Base-by-base conservation (phyloP, 1,140 invertebrate species). In the Bacillus rossius region DNA sequence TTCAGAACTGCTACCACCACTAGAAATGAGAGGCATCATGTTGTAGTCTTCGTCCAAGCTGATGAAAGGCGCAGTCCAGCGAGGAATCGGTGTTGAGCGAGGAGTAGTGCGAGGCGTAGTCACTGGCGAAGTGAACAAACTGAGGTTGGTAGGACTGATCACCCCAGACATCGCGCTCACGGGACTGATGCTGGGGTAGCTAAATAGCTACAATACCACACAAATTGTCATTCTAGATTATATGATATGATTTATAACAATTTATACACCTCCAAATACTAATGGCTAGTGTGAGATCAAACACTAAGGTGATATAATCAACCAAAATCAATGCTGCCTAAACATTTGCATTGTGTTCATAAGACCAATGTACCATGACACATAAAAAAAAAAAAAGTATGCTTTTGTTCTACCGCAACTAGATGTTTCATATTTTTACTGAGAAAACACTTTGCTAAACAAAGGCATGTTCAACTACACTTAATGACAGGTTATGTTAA, bases 21-120 rank as follows among this genome's bases (percentile, higher is more conserved):
- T 73, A 64, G 84, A 74, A 57, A 83, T 78, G 64, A 91, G 80
- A 66, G 89, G 86, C 42, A 88, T 85, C 84, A 95, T 93, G 67
- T 87, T 90, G 75, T 96, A 96, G 74, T 97, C 94, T 69, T 96
- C 94, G 69, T 96, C 94, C 56, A 95, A 73, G 38, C 86, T 88
- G 65, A 94, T 88, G 72, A 95, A 91, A 16, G 89, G 87, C 5
- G 81, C 79, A 65, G 89, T 94, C 94, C 94, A 97, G 61, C 93
- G 80, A 29, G 90, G 80, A 64, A 89, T 80, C 62, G 86, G 77
- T 65, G 84, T 82, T 56, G 76, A 59, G 70, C 72, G 80, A 72
- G 66, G 80, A 73, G 60, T 82, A 75, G 62, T 83, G 81, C 88
- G 82, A 43, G 87, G 84, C 51, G 85, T 86, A 68, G 82, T 84